Base-by-base conservation (phyloP, 2,888 invertebrate species). In the Limnephilus auricula region DNA sequence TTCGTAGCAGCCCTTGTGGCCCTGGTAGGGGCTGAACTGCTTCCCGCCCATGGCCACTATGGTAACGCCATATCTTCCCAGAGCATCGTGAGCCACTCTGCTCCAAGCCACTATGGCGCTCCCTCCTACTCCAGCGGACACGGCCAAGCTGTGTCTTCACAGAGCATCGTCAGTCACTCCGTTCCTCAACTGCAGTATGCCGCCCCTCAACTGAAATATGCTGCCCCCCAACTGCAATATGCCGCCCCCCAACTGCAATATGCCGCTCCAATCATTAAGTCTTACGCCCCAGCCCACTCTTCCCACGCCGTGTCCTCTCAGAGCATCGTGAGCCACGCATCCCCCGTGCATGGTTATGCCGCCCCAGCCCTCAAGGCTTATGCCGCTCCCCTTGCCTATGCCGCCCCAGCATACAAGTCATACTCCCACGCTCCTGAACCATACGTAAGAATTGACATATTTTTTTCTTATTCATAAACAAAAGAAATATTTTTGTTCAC, bases 221-320 rank as follows among this genome's bases (percentile, higher is more conserved):
- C 82, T 82, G 79, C 79, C 18, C 89, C 34, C 18, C 83, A 89
- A 89, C 31, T 79, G 15, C n/a, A 45, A 94, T 31, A 34, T 9
- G 93, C 90, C 93, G 87, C 91, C 89, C 82, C 92, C 30, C 92
- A 93, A 90, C 93, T 86, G 50, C 31, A 86, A 25, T 86, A 86
- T 18, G 90, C 87, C 87, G 79, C 79, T 9, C 89, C 78, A 79
- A 13, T 79, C 6, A 93, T 94, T 18, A 95, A 95, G 94, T 95
- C 95, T 82, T 50, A 90, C 32, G 88, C 90, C 32, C 90, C 91
- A n/a, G 89, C 82, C 13, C 95, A 94, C 95, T 95, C 94, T 32
- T 94, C 93, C 12, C 30, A 80, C 13, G 80, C 82, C 30, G 84
- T 84, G 0, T 65, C 45, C 87, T 87, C 79, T 91, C 89, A n/a